Percentiles rank a stretch among this genome's conserved stretches.
Conservation (phyloP, 2,113 vertebrate genomes). For the Mohoua ochrocephala region DNA sequence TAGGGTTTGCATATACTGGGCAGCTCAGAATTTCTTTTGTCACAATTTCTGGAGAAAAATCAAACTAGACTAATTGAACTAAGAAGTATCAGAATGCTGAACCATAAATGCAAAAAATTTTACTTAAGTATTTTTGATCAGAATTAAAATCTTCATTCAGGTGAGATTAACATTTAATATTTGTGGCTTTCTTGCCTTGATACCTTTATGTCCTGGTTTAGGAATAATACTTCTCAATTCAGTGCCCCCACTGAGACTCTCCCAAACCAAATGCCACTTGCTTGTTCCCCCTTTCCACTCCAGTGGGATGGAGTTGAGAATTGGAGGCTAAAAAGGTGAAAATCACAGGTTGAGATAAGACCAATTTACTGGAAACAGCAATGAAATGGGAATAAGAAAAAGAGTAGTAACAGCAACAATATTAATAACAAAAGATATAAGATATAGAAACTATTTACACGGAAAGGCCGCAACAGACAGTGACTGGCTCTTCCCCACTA, state of each 20-base stretch:
- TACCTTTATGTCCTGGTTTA: not conserved
- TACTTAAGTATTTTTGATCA: not conserved
- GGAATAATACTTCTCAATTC: not conserved
- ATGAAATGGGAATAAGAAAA: not conserved
- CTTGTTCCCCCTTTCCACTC: not conserved
- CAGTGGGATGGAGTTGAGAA: not conserved
- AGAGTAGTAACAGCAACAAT: not conserved
- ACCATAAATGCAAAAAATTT: not conserved
- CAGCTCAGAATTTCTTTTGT: not conserved
- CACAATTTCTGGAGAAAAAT: not conserved
- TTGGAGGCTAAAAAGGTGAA: not conserved
- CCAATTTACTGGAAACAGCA: not conserved
- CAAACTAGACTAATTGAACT: not conserved
- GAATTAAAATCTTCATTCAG: not conserved
- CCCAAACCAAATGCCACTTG: accelerated
- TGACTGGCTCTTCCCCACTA: not conserved
- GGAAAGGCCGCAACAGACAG: not conserved
- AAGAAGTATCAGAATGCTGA: not conserved
- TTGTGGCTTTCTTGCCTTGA: not conserved
- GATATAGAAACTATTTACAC: not conserved
- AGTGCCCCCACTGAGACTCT: not conserved
- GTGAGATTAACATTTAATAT: not conserved
- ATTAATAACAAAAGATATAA: not conserved
- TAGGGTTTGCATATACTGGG: not conserved
- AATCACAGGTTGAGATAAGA: not conserved